Percentiles rank a stretch among this genome's conserved stretches.
phyloP scores from a whole-genome alignment of 1,140 invertebrate species.

The Euschistus heros region DNA sequence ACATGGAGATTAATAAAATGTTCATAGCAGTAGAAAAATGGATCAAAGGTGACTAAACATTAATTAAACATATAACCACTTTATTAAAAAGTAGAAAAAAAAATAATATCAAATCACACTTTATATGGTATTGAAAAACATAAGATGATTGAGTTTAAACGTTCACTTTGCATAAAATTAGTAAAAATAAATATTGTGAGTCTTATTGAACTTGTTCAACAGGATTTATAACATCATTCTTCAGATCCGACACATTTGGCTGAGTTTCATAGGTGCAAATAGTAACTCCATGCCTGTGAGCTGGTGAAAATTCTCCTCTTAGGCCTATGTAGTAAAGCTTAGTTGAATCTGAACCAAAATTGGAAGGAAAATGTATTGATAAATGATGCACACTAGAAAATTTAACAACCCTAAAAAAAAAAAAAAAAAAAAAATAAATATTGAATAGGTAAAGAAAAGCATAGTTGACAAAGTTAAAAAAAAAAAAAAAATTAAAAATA shows the following conservation, averaged over 20 bases:
- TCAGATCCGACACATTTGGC: slow-evolving; percentile 76
- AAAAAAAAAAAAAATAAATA: background rate
- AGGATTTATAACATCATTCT: slow-evolving; percentile 40
- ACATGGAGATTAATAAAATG: too few relatives aligned
- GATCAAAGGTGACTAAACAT: too few relatives aligned
- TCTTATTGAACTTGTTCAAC: background rate
- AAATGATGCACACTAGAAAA: slow-evolving; percentile 83
- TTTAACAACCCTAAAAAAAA: slow-evolving; percentile 64
- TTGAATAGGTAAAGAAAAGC: background rate
- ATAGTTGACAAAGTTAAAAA: too few relatives aligned
- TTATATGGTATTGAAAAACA: too few relatives aligned
- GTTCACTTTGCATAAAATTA: too few relatives aligned
- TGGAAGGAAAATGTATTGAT: slow-evolving; percentile 77
- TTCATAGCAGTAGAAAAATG: too few relatives aligned
- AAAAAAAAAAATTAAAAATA: too few relatives aligned
- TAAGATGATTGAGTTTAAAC: too few relatives aligned
- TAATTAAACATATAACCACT: too few relatives aligned
- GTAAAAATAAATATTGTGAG: too few relatives aligned
- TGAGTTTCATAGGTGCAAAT: slow-evolving; percentile 81
- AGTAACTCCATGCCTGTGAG: slow-evolving; percentile 73
- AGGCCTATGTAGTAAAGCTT: slow-evolving; percentile 89
- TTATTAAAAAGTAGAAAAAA: too few relatives aligned
- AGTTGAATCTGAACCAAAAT: slow-evolving; percentile 74
- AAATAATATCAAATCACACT: too few relatives aligned
- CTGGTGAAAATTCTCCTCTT: slow-evolving; percentile 80